phyloP scores from a whole-genome alignment of 2,113 vertebrate species.

The Callospermophilus lateralis region DNA sequence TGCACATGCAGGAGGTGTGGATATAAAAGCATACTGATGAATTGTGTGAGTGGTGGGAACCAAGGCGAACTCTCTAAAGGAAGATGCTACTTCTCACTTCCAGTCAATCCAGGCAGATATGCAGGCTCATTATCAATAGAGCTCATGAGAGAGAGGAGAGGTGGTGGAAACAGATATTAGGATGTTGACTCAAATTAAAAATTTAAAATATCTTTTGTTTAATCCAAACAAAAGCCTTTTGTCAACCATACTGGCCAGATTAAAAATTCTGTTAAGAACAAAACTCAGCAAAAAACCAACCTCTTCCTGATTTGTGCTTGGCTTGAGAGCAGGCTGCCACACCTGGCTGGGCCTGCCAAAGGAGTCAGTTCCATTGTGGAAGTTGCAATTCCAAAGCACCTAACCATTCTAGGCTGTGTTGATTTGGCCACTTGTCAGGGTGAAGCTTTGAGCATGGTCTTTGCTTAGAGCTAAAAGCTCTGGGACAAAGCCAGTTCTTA shows the following conservation, averaged over 20 bases:
- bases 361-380: constrained; percentile 25
- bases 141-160: not conserved
- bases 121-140: not conserved
- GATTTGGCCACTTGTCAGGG: constrained; percentile 30
- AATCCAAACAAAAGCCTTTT: not conserved
- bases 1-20: not conserved
- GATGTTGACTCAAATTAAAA: constrained; percentile 38
- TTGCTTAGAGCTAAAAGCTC: constrained; percentile 18
- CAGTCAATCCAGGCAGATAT: not conserved
- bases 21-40: not conserved
- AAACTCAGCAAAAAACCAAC: not conserved
- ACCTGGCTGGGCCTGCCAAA: not conserved
- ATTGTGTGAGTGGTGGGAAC: not conserved
- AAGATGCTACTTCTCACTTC: not conserved
- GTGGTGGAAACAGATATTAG: not conserved
- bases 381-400: constrained; percentile 31
- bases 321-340: constrained; percentile 16
- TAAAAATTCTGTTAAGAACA: not conserved
- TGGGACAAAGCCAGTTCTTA: constrained; percentile 24
- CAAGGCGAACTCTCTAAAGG: not conserved
- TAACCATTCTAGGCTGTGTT: constrained; percentile 16
- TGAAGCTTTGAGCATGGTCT: not conserved
- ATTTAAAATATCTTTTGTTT: not conserved
- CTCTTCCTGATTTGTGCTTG: not conserved
- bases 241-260: not conserved